Evolutionary conservation across 2,888 invertebrate species (phyloP).

Genomic region (Limnephilus auricula): DNA sequence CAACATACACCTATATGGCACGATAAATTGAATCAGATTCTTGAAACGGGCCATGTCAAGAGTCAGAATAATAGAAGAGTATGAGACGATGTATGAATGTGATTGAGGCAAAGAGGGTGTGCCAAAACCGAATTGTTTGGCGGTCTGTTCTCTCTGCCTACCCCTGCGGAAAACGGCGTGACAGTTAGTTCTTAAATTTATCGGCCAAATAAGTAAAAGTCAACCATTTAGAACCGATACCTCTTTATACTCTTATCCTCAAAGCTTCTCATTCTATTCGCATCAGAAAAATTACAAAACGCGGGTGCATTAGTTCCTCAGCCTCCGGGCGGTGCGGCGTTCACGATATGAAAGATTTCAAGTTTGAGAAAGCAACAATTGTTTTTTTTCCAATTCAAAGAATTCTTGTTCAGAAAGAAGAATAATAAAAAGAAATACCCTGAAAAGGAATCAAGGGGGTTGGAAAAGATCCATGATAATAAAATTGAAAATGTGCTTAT

Average conservation of each 20-base stretch:
- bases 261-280: not conserved
- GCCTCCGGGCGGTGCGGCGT: not conserved
- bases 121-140: too few relatives aligned
- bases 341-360: not conserved
- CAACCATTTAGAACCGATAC: not conserved
- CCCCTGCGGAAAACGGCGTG: too few relatives aligned
- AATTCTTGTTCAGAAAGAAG: not conserved
- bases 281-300: not conserved
- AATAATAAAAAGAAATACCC: not conserved
- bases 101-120: too few relatives aligned
- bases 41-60: too few relatives aligned
- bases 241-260: not conserved
- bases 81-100: too few relatives aligned
- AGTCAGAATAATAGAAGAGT: too few relatives aligned
- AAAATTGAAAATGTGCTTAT: slow-evolving; percentile 24
- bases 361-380: not conserved
- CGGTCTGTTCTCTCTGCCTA: too few relatives aligned
- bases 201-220: not conserved
- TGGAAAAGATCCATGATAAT: slow-evolving; percentile 5
- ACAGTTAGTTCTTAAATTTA: too few relatives aligned
- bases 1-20: too few relatives aligned
- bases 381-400: not conserved
- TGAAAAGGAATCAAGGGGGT: not conserved
- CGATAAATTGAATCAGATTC: too few relatives aligned
- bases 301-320: not conserved